Evolutionary conservation across 2,113 vertebrate genomes (phyloP).

Genomic region (rat (Rattus norvegicus)): GRCr8 NC_086026.1:82691501-82692000

Average conservation of each 20-base stretch:
- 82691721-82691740: slow-evolving; percentile 5
- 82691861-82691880: not conserved
- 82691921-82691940: not conserved
- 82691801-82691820: slow-evolving; percentile 35
- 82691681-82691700: not conserved
- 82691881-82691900: not conserved
- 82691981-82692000: not conserved
- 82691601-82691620: not conserved
- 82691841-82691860: not conserved
- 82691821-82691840: not conserved
- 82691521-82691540: too few relatives aligned
- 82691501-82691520: not conserved
- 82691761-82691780: not conserved
- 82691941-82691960: slow-evolving; percentile 56
- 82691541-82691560: too few relatives aligned
- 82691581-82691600: not conserved
- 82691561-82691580: too few relatives aligned
- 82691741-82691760: not conserved
- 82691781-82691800: not conserved
- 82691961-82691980: slow-evolving; percentile 66
- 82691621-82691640: not conserved
- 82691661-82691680: slow-evolving; percentile 11
- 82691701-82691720: not conserved
- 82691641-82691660: slow-evolving; percentile 14
- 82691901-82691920: not conserved